These are phyloP conservation scores for Sinosuthora webbiana DNA, from an alignment of 2,113 vertebrate species.

Conservation along the genomic window DNA sequence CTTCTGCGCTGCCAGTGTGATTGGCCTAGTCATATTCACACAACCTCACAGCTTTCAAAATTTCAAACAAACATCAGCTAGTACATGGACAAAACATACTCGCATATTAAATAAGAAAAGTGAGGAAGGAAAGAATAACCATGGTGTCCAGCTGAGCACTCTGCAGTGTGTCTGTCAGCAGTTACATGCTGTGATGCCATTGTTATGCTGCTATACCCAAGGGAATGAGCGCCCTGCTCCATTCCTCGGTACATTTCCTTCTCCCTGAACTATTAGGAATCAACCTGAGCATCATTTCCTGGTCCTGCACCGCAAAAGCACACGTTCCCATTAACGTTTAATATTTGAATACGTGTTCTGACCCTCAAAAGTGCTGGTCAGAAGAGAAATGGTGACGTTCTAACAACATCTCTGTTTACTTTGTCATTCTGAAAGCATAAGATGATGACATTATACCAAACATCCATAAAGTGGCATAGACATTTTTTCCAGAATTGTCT, in stretches of 20 bases:
- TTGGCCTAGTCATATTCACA: background rate
- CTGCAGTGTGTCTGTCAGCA: background rate
- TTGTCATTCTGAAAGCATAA: background rate
- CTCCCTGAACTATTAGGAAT: background rate
- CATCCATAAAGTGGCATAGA: background rate
- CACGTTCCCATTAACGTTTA: background rate
- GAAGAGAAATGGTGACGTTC: background rate
- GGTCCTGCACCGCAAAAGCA: background rate
- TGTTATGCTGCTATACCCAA: accelerated
- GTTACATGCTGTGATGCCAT: background rate
- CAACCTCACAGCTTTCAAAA: background rate
- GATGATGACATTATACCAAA: background rate
- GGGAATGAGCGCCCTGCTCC: background rate
- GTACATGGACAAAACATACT: background rate
- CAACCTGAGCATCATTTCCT: background rate
- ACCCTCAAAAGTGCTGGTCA: background rate
- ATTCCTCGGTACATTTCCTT: background rate
- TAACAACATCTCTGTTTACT: background rate
- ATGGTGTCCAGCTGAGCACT: background rate
- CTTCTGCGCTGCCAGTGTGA: background rate
- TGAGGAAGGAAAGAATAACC: background rate
- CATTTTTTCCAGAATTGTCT: background rate
- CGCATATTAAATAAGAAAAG: background rate
- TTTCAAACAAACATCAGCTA: background rate
- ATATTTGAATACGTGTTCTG: background rate